A percentile compares a stretch with the other conserved stretches of the same genome.
These are phyloP conservation scores for Rhinoraja longicauda DNA, from an alignment of 2,797 vertebrate genomes.

Conservation along the genomic window DNA sequence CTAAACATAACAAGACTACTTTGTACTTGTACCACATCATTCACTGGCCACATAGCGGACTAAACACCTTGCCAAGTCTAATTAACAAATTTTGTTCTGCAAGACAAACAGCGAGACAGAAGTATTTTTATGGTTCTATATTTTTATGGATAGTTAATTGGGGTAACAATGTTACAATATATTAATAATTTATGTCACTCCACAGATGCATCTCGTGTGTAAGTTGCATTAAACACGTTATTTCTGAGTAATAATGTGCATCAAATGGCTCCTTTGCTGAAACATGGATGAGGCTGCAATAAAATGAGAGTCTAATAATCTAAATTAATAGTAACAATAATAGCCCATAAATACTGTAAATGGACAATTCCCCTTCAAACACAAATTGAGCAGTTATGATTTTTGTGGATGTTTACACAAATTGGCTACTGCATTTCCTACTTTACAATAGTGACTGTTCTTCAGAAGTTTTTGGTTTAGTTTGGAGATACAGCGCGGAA, in stretches of 20 bases:
- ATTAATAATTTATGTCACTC: not conserved
- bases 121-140: not conserved
- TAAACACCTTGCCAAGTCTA: no score
- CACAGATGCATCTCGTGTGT: not conserved
- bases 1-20: no score
- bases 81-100: no score
- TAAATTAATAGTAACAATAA: not conserved
- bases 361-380: not conserved
- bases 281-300: not conserved
- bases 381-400: not conserved
- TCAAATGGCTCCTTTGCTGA: not conserved
- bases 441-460: not conserved
- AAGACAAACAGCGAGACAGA: no score
- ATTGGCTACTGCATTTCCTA: not conserved
- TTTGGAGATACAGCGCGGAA: no score
- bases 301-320: not conserved
- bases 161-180: not conserved
- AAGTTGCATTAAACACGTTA: not conserved
- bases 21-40: no score
- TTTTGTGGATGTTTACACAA: not conserved
- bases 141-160: not conserved
- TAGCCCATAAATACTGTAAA: not conserved
- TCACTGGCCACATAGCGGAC: no score
- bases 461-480: not conserved
- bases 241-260: not conserved